Conservation (phyloP, 2,797 vertebrate genomes). For the Phalloptychus januarius region DNA sequence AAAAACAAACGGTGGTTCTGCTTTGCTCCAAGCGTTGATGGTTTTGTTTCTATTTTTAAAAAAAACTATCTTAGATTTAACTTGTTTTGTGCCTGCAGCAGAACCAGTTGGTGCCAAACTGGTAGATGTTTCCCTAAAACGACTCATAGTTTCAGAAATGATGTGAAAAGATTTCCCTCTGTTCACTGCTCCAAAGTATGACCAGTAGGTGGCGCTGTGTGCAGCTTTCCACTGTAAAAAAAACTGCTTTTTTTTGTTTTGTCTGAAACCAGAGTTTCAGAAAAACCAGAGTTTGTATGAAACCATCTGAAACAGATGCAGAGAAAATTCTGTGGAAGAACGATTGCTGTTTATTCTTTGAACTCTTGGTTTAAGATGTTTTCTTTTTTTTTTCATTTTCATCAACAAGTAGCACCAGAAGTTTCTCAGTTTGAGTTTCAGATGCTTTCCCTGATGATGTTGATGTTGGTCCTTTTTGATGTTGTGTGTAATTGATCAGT, state of each 20-base stretch:
- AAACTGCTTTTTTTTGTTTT: too few relatives aligned
- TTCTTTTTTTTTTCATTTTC: not conserved
- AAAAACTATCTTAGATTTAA: not conserved
- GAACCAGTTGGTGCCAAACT: not conserved
- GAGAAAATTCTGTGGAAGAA: not conserved
- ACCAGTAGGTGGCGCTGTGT: too few relatives aligned
- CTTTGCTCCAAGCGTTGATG: not conserved
- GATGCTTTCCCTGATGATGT: slow-evolving; percentile 21
- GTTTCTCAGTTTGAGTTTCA: slow-evolving; percentile 14
- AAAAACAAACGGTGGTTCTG: not conserved
- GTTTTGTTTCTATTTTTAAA: not conserved
- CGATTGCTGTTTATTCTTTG: not conserved
- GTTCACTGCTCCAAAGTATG: not conserved
- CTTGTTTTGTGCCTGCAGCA: not conserved
- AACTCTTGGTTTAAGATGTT: not conserved
- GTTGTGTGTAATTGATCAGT: slow-evolving; percentile 29
- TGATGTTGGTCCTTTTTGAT: not conserved
- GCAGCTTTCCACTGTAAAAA: too few relatives aligned
- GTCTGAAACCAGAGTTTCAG: too few relatives aligned
- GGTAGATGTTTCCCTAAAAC: not conserved
- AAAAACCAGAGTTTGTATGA: not conserved
- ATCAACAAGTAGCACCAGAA: not conserved
- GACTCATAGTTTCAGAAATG: not conserved
- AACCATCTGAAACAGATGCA: not conserved
- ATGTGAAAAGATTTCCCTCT: not conserved